Evolutionary conservation across 92 coral and sea anemone genomes (phyloP).

Genomic region (Scolanthus callimorphus): DNA sequence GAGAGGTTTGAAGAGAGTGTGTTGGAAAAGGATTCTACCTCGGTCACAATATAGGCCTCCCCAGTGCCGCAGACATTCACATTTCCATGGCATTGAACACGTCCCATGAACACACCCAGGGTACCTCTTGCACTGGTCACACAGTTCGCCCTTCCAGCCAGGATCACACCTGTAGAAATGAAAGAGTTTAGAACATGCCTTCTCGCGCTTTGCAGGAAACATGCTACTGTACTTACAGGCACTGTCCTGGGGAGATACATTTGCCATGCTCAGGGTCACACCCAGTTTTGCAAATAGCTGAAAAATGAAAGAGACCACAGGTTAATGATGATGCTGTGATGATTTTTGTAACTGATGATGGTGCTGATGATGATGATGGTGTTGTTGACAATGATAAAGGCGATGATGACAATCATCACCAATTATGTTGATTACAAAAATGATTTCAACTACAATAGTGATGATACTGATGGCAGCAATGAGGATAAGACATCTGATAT

Average conservation of each 20-base stretch:
- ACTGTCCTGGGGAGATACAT: conserved; percentile 65
- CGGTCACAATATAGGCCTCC: conserved; percentile 51
- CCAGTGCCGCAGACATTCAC: conserved; percentile 53
- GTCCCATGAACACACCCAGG: conserved; percentile 55
- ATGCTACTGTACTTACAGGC: conserved; percentile 52
- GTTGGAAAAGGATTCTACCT: too few relatives aligned
- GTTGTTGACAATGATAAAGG: too few relatives aligned
- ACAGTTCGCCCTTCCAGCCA: conserved; percentile 46
- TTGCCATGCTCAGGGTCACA: conserved; percentile 71
- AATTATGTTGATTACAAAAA: too few relatives aligned
- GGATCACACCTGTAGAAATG: conserved; percentile 23
- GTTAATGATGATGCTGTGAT: too few relatives aligned
- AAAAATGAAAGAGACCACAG: background rate
- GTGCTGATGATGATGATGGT: too few relatives aligned
- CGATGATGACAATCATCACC: too few relatives aligned
- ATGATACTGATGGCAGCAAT: too few relatives aligned
- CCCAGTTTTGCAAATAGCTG: conserved; percentile 80
- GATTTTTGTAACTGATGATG: too few relatives aligned
- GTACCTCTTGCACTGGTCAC: conserved; percentile 41
- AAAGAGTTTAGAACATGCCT: background rate
- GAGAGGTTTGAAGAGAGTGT: too few relatives aligned
- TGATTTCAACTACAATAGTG: too few relatives aligned
- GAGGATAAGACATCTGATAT: too few relatives aligned
- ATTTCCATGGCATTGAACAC: conserved; percentile 41
- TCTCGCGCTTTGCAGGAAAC: too few relatives aligned